Evolutionary conservation across 2,113 vertebrate species (phyloP), one percentile per base, ranked within the genome.

Genomic region (Rhinoderma darwinii): DNA sequence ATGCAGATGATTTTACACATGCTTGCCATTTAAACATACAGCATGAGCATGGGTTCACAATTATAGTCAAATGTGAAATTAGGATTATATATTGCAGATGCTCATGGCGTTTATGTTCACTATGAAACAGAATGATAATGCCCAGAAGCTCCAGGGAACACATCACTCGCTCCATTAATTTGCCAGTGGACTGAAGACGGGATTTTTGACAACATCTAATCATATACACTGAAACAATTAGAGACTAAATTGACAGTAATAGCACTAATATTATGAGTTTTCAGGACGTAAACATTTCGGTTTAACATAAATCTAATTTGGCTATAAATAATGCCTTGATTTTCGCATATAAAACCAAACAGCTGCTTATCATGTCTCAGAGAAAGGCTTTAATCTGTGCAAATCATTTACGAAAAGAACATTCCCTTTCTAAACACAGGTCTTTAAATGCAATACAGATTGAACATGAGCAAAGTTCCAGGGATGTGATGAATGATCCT

Each of bases 161-260:
- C 1, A 72, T 72, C n/a, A 70, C 30, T 43, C 25, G 43, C 81
- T 68, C 61, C 61, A 68, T 82, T 68, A 82, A 82, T 68, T 66
- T 82, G 41, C n/a, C 81, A 82, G 61, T 72, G 41, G 37, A 18
- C 27, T 35, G 41, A 41, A 82, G n/a, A 47, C 8, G 81, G 37
- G n/a, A 68, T 70, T 82, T n/a, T 27, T 47, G 12, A 41, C 66
- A 44, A 82, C n/a, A 61, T 66, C 41, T 30, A 47, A 82, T 82
- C 11, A 50, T 50, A 50, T 82, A 6, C 30, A 68, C 61, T 39
- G 63, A 35, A 82, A 68, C 61, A 47, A 68, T 82, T 82, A 82
- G 37, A 43, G 56, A 82, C 20, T 39, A 30, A 32, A 68, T 68
- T 35, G 61, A 68, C n/a, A 47, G 32, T 44, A 82, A 47, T 82